These are phyloP conservation scores for Scaeva pyrastri DNA, from an alignment of 2,888 invertebrate genomes.

Conservation along the genomic window DNA sequence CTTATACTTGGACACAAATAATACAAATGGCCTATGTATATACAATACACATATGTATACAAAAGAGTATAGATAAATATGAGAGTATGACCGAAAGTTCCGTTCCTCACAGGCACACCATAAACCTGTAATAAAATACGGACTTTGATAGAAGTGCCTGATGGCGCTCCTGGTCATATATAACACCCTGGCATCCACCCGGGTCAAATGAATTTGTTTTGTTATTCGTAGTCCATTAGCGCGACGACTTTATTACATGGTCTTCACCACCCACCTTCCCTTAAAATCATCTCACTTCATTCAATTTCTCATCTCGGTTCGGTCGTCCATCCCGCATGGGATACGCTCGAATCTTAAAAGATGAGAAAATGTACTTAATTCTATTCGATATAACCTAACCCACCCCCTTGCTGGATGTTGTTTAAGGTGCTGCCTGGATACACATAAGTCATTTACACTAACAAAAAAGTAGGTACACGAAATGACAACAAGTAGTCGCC, in stretches of 20 bases:
- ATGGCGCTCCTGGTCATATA: not conserved
- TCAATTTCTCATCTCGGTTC: not conserved
- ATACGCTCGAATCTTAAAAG: slow-evolving; percentile 30
- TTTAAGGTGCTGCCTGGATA: not conserved
- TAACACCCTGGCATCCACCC: not conserved
- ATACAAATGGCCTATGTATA: not conserved
- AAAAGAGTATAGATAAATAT: too few relatives aligned
- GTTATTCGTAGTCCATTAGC: slow-evolving; percentile 30
- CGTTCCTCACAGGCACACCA: not conserved
- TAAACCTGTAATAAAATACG: slow-evolving; percentile 30
- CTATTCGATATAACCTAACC: not conserved
- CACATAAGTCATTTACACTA: slow-evolving; percentile 10
- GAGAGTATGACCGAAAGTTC: slow-evolving; percentile 4
- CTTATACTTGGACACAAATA: not conserved
- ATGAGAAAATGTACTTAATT: slow-evolving; percentile 42
- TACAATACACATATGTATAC: too few relatives aligned
- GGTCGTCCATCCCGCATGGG: not conserved
- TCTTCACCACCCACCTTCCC: not conserved
- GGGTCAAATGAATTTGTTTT: slow-evolving; percentile 40
- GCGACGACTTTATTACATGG: slow-evolving; percentile 43
- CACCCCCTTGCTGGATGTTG: too few relatives aligned
- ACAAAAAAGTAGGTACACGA: slow-evolving; percentile 28
- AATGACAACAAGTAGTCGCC: slow-evolving; percentile 38
- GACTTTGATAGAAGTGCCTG: slow-evolving; percentile 19
- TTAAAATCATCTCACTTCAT: slow-evolving; percentile 10